Base-by-base conservation (phyloP, 2,113 vertebrate genomes). In the Menura novaehollandiae region DNA sequence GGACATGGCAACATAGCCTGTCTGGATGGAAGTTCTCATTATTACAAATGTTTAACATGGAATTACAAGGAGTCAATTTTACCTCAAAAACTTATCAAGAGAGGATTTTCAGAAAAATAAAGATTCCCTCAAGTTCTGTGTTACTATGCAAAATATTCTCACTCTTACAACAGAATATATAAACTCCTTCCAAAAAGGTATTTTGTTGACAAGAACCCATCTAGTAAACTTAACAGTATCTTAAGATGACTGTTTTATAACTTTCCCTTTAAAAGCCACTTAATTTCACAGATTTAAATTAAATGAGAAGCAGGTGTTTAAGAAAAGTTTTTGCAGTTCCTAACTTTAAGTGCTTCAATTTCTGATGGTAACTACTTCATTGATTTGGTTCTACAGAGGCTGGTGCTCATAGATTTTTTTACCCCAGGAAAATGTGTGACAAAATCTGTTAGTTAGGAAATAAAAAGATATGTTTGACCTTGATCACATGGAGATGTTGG, bases 401-500 rank as follows among this genome's bases (percentile, higher is more conserved):
- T 74, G 6, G 4, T 13, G 32, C 8, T 15, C 10, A 52, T 5
- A 74, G n/a, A 13, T 39, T 27, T 79, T 73, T 69, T 52, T 39
- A 55, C 4, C 66, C 28, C 27, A 44, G 33, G 24, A 77, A 80
- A 85, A 55, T 10, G 37, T 13, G 13, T 73, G 35, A 51, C 39
- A 68, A 64, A 30, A 56, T 13, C 26, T 26, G 55, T 71, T 64
- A 37, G 44, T 88, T n/a, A 73, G 8, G 41, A 95, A 96, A 93
- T 39, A 71, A 84, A 80, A 82, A 81, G 7, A 56, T 47, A 60
- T 51, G 32, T 74, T 96, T 32, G 96, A 99, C 99, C 99, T 97
- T 99, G 99, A 97, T 99, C 99, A 91, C 99, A 99, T 55, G 99
- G 99, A 88, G 99, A 99, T 92, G 99, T 98, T 81, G 99, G 99